These are phyloP conservation scores for Syrphus vitripennis DNA, from an alignment of 2,888 invertebrate species.

Conservation along the genomic window DNA sequence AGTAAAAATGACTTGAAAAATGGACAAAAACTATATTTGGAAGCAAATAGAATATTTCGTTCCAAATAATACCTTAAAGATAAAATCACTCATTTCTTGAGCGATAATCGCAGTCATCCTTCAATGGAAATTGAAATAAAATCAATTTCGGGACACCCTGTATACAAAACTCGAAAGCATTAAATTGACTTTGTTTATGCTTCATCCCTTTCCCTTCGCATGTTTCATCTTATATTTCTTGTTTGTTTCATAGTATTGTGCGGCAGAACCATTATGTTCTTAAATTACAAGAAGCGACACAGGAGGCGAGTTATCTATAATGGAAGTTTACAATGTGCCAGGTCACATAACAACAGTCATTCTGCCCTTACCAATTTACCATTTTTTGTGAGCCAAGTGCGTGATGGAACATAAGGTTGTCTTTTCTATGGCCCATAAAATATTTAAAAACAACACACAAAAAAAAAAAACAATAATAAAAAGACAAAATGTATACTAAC, in stretches of 20 bases:
- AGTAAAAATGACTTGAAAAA: no score
- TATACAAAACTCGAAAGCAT: not conserved
- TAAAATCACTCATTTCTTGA: no score
- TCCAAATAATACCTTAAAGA: no score
- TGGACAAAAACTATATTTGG: no score
- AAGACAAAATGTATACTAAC: not conserved
- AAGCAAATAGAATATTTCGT: no score
- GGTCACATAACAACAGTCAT: slow-evolving; percentile 20
- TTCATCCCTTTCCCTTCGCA: not conserved
- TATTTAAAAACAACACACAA: slow-evolving; percentile 40
- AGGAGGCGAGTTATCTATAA: not conserved
- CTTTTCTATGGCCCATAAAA: slow-evolving; percentile 34
- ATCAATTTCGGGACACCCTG: not conserved
- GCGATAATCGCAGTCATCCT: no score
- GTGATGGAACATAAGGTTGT: slow-evolving; percentile 36
- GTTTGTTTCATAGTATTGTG: not conserved
- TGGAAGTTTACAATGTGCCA: slow-evolving; percentile 40
- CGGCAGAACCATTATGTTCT: not conserved
- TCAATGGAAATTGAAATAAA: no score
- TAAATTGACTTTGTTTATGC: not conserved
- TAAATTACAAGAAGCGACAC: not conserved
- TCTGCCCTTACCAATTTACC: not conserved
- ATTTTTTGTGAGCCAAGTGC: slow-evolving; percentile 18
- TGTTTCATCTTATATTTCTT: not conserved
- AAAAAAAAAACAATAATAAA: not conserved